Evolutionary conservation across 2,888 invertebrate species (phyloP).

Genomic region (Teinopalpus imperialis): DNA sequence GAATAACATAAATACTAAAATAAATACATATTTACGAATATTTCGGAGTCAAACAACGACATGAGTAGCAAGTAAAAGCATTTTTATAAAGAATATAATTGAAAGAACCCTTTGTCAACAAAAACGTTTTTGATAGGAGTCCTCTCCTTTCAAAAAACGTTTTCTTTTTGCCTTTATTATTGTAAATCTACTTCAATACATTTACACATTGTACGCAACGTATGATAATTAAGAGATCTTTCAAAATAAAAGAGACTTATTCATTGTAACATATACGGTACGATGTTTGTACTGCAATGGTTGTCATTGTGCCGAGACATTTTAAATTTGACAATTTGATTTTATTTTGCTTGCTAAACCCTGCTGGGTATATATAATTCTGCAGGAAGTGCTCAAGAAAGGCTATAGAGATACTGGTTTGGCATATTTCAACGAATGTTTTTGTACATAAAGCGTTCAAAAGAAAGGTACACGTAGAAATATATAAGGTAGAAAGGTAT

Average conservation of each 20-base stretch:
- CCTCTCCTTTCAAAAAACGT: constrained; percentile 4
- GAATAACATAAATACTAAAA: neutral
- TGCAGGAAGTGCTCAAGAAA: too few relatives aligned
- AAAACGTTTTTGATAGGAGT: constrained; percentile 1
- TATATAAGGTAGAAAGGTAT: too few relatives aligned
- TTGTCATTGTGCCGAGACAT: too few relatives aligned
- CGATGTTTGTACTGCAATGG: neutral
- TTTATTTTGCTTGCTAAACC: too few relatives aligned
- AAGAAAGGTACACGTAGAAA: too few relatives aligned
- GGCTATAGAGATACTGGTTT: too few relatives aligned
- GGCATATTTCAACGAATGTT: too few relatives aligned
- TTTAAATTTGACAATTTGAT: too few relatives aligned
- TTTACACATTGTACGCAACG: too few relatives aligned
- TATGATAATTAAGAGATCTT: neutral
- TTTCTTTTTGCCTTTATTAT: too few relatives aligned
- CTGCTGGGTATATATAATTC: too few relatives aligned
- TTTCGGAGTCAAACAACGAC: neutral
- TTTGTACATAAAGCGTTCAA: too few relatives aligned
- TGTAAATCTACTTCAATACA: neutral
- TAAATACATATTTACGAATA: neutral
- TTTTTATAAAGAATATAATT: constrained; percentile 8
- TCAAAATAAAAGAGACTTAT: neutral
- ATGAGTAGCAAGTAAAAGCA: neutral
- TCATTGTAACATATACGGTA: neutral
- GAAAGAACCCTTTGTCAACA: constrained; percentile 10